phyloP scores from a whole-genome alignment of 2,797 vertebrate genomes.

The Pyrocephalus nanus region DNA sequence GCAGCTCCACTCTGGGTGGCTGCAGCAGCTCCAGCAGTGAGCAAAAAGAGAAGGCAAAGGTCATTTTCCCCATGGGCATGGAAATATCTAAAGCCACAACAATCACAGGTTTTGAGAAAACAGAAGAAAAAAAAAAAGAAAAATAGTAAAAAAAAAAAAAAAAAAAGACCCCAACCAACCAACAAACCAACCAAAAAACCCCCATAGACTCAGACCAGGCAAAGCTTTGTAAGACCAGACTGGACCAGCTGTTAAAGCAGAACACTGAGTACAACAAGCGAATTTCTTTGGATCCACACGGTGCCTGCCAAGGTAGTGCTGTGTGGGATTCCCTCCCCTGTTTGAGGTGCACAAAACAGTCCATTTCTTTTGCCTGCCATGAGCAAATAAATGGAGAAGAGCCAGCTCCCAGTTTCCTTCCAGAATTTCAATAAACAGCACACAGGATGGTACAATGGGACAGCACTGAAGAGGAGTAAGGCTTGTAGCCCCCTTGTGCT shows the following conservation, averaged over 20 bases:
- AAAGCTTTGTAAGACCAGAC: background rate
- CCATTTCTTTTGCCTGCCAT: background rate
- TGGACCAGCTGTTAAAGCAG: background rate
- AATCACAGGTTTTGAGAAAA: background rate
- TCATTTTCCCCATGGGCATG: background rate
- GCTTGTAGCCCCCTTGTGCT: background rate
- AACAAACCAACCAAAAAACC: background rate
- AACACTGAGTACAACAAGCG: background rate
- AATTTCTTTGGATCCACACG: rapidly evolving
- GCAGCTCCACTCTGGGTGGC: background rate
- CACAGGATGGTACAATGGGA: background rate
- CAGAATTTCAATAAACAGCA: background rate
- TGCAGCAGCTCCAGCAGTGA: background rate
- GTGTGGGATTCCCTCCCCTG: rapidly evolving
- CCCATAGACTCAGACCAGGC: background rate
- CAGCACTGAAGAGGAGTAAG: background rate
- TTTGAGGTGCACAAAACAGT: background rate
- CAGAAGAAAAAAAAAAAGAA: no score
- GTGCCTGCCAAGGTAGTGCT: background rate
- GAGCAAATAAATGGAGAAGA: background rate
- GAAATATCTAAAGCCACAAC: background rate
- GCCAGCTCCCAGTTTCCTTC: background rate
- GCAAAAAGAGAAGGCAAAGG: background rate
- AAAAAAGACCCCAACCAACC: background rate
- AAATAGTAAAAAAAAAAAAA: background rate